Evolutionary conservation across 2,888 invertebrate species (phyloP), one percentile per base, ranked within the genome.

Genomic region (Pherbina coryleti): DNA sequence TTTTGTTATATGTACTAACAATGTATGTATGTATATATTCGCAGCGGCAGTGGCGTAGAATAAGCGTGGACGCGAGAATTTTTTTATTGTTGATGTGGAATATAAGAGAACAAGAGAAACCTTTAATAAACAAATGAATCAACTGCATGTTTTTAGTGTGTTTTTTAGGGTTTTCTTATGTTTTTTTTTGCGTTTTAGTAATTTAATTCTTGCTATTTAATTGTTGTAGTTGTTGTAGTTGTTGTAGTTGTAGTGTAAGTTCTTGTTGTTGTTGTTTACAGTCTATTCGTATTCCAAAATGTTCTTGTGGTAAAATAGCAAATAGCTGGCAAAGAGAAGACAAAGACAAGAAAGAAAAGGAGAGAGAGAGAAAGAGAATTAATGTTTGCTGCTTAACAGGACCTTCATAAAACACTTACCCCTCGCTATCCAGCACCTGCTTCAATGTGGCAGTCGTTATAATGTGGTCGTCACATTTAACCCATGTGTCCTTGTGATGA

Each of bases 221-320:
- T 73, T 62, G 28, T 69, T 55, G 71, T 70, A 37, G 51, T 75
- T 64, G 25, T 62, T 55, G 55, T 67, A 57, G 49, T 28, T 72
- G 19, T 55, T n/a, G 53, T 62, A 28, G 62, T 74, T 51, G 8
- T 70, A 17, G 73, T 72, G 19, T 51, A 71, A 57, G 14, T n/a
- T n/a, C n/a, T 67, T 44, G 57, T 60, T 60, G 51, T 49, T 72
- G 34, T 75, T 64, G 8, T 74, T 17, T n/a, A 75, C 79, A 79
- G 80, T 81, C 86, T 88, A 91, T 83, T 94, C 94, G 85, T 97
- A 98, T 88, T 97, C 97, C 90, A 98, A 91, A 81, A 97, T 95
- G 90, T 97, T 96, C 91, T 98, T 98, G 91, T 98, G 98, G 91
- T 98, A 98, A 92, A 98, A 98, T 81, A 98, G 92, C 80, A 98